Evolutionary conservation across 2,113 vertebrate species (phyloP).

Genomic region (Gila orcuttii): DNA sequence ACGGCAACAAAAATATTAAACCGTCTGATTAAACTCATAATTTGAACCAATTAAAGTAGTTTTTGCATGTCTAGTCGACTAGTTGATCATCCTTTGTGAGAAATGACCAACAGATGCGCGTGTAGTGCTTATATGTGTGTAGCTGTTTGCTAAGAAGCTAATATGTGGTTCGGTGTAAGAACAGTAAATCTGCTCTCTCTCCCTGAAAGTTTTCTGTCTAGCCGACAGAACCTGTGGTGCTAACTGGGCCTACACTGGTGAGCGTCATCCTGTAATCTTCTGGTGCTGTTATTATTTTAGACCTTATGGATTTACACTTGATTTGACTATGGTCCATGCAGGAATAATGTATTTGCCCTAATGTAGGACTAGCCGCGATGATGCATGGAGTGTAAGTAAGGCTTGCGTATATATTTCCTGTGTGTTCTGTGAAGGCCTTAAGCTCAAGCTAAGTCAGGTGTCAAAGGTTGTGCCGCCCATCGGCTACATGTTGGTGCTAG

Average conservation of each 20-base stretch:
- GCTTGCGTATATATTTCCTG: slow-evolving; percentile 8
- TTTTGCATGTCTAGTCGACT: not conserved
- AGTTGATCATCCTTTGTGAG: not conserved
- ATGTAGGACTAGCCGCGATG: slow-evolving; percentile 56
- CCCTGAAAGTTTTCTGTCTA: not conserved
- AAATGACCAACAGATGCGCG: not conserved
- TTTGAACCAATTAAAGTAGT: not conserved
- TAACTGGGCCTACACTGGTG: slow-evolving; percentile 58
- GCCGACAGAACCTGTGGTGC: slow-evolving; percentile 56
- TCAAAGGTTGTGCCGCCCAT: slow-evolving; percentile 12
- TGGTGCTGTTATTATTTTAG: slow-evolving; percentile 59
- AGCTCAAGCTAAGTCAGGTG: slow-evolving; percentile 25
- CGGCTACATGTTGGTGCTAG: slow-evolving; percentile 23
- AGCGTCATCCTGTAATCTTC: slow-evolving; percentile 45
- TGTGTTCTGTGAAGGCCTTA: slow-evolving; percentile 11
- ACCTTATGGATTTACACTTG: slow-evolving; percentile 54
- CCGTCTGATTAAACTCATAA: not conserved
- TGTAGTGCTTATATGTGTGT: not conserved
- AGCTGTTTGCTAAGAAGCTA: not conserved
- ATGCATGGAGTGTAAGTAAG: not conserved
- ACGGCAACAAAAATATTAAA: not conserved
- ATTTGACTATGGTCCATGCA: slow-evolving; percentile 59
- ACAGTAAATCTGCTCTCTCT: not conserved
- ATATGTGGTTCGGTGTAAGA: not conserved
- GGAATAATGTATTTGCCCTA: slow-evolving; percentile 58